A percentile compares a stretch with the other conserved stretches of the same genome.
These are phyloP conservation scores for Leptopilina drosophilae DNA, from an alignment of 2,888 invertebrate species.

Conservation along the genomic window DNA sequence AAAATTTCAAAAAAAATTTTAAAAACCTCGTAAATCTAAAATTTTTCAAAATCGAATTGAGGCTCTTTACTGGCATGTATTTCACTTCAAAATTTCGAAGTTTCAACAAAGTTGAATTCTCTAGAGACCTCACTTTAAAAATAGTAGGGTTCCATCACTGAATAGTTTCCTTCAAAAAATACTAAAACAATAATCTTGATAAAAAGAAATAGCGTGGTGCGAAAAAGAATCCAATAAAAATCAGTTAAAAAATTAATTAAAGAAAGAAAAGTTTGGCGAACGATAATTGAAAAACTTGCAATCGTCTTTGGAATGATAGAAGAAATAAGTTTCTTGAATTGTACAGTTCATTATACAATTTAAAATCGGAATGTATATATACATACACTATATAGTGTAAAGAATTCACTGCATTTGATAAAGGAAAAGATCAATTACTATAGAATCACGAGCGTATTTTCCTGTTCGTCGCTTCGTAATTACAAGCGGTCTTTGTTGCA, in stretches of 20 bases:
- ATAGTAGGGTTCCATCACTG: too few relatives aligned
- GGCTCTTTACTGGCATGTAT: too few relatives aligned
- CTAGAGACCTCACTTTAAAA: too few relatives aligned
- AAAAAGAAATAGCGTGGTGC: too few relatives aligned
- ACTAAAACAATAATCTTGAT: too few relatives aligned
- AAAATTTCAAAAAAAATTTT: too few relatives aligned
- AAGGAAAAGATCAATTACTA: conserved; percentile 24
- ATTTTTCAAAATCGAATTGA: too few relatives aligned
- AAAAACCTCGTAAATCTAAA: too few relatives aligned
- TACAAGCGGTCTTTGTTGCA: conserved; percentile 2
- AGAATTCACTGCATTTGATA: background rate
- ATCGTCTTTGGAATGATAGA: background rate
- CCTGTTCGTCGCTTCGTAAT: conserved; percentile 31
- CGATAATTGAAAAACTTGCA: conserved; percentile 22
- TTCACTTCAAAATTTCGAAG: too few relatives aligned
- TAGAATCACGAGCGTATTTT: conserved; percentile 24
- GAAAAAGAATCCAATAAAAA: background rate
- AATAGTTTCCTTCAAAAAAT: too few relatives aligned
- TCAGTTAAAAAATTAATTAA: conserved; percentile 13
- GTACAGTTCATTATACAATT: conserved; percentile 22
- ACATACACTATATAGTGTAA: background rate
- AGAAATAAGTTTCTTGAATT: conserved; percentile 17
- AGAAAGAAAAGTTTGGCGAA: background rate
- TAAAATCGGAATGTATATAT: conserved; percentile 2
- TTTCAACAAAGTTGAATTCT: too few relatives aligned